Evolutionary conservation across 2,797 vertebrate genomes (phyloP), one percentile per base, ranked within the genome.

Genomic region (Parauchenoglanis ngamensis): DNA sequence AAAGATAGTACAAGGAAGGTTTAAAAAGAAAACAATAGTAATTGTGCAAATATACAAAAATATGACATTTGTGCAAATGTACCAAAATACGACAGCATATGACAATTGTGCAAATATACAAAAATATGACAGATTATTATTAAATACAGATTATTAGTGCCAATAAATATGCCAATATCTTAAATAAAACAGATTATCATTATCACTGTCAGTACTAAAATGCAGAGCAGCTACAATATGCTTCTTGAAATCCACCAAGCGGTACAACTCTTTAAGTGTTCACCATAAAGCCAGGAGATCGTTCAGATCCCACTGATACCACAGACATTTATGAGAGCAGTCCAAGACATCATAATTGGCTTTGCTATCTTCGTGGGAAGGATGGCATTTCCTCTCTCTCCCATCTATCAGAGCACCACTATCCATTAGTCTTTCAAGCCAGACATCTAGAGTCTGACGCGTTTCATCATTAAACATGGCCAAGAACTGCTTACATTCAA

Each of bases 381-480:
- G 31, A 40, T 40, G 19, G 19, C 12, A 63, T 65, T 46, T 81
- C 35, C 17, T 81, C 25, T 81, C 25, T 46, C 12, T 46, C 3
- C 25, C 40, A n/a, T 65, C 40, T 40, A 81, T 81, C 40, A 65
- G 25, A 81, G 63, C 23, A 81, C 78, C 12, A 61, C 57, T 19
- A 63, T 57, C 23, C 59, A 63, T 63, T 65, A 63, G 59, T 49
- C 59, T 81, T 65, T 63, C 25, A 81, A 46, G 23, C 59, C 57
- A 79, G 54, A 3, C 19, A 40, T 59, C 77, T 57, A 78, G 35
- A 77, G n/a, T 21, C 75, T 77, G 49, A 7, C 1, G 12, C 2
- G 25, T 81, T 57, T 44, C 23, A 46, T 80, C 57, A 80, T 79
- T 79, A 79, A 44, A 80, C 57, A 63, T 46, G 56, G 21, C 5